These are phyloP conservation scores for Silurus meridionalis DNA, from an alignment of 2,113 vertebrate genomes.

Conservation along the genomic window DNA sequence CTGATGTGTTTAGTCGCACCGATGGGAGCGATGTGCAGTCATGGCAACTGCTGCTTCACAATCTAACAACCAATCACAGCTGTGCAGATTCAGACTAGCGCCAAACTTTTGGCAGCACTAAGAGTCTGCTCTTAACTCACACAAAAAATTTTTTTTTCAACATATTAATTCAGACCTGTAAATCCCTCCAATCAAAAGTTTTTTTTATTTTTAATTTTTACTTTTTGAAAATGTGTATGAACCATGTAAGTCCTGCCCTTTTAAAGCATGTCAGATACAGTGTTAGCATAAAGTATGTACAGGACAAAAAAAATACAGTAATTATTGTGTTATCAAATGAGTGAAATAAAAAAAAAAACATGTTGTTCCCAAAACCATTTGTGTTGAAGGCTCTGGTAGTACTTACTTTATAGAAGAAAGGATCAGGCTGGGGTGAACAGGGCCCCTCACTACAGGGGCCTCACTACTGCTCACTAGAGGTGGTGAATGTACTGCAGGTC, in stretches of 20 bases:
- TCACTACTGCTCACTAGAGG: background rate
- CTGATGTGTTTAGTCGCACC: too few species aligned
- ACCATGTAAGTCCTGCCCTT: background rate
- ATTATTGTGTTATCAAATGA: background rate
- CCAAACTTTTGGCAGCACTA: too few species aligned
- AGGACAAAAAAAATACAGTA: background rate
- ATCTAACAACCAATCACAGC: too few species aligned
- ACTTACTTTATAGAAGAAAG: background rate
- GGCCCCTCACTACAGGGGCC: background rate
- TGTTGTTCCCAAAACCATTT: background rate
- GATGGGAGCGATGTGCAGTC: too few species aligned
- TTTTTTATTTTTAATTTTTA: too few species aligned
- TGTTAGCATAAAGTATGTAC: background rate
- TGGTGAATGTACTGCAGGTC: background rate
- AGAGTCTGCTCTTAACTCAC: too few species aligned
- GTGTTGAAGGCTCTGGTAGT: background rate
- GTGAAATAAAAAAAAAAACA: background rate
- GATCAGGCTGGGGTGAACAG: background rate
- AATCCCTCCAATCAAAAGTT: too few species aligned
- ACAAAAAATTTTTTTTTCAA: too few species aligned
- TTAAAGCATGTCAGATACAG: background rate
- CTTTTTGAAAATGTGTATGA: too few species aligned
- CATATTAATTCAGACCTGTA: too few species aligned
- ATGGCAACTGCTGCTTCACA: too few species aligned
- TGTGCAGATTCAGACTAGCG: too few species aligned